phyloP scores from a whole-genome alignment of 2,888 invertebrate species.

The Smittia aterrima region DNA sequence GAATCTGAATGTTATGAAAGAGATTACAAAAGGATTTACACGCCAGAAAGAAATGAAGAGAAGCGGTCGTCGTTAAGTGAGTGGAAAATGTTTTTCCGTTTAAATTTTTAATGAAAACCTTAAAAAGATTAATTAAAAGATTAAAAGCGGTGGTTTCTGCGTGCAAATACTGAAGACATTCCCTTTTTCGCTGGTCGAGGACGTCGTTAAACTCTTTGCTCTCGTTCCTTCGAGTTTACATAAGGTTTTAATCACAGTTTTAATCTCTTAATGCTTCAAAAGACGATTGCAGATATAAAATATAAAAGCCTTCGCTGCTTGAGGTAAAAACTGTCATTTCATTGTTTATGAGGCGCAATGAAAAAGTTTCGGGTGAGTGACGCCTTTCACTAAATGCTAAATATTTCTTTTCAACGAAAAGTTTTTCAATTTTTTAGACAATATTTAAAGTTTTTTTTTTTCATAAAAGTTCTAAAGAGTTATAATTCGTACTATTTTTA shows the following conservation, averaged over 20 bases:
- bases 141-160: conserved; percentile 1
- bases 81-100: conserved; percentile 29
- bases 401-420: no score
- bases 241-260: conserved; percentile 26
- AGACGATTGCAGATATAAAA: no score
- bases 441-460: no score
- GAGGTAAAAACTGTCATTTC: no score
- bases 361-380: no score
- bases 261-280: conserved; percentile 37
- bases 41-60: neutral
- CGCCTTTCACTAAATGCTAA: no score
- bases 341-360: no score
- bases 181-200: neutral
- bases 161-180: neutral
- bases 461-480: no score
- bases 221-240: conserved; percentile 7
- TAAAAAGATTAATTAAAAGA: conserved; percentile 42
- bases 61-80: conserved; percentile 23
- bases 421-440: no score
- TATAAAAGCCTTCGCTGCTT: no score
- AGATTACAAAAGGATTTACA: neutral
- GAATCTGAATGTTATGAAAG: neutral
- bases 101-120: conserved; percentile 29
- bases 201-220: conserved; percentile 3
- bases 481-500: no score